These are phyloP conservation scores for Trichomalopsis sarcophagae DNA, from an alignment of 1,140 invertebrate species.

Conservation along the genomic window DNA sequence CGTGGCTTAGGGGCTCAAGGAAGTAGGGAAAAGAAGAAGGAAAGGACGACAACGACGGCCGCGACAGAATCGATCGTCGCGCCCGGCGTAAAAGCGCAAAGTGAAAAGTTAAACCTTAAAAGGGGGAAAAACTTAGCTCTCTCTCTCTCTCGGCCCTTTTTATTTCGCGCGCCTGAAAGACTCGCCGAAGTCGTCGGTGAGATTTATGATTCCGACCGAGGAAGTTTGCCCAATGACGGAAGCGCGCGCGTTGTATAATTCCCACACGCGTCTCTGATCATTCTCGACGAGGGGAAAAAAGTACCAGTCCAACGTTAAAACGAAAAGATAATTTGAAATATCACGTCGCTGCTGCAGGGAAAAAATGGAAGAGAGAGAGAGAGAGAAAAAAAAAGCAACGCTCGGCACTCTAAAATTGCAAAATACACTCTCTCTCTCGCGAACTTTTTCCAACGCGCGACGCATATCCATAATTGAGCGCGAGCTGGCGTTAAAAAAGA, in stretches of 20 bases:
- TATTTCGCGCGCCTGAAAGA: too few relatives aligned
- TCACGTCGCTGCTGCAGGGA: too few relatives aligned
- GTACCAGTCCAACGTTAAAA: too few relatives aligned
- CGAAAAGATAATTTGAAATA: too few relatives aligned
- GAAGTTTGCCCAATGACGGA: background rate
- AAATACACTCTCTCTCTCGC: background rate
- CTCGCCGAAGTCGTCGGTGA: background rate
- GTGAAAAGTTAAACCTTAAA: constrained; percentile 36
- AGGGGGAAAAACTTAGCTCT: background rate
- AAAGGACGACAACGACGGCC: background rate
- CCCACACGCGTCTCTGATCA: background rate
- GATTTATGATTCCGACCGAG: constrained; percentile 14
- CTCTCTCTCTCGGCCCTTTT: constrained; percentile 12
- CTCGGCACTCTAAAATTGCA: too few relatives aligned
- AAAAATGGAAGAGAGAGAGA: too few relatives aligned
- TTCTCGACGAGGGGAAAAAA: too few relatives aligned
- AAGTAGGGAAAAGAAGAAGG: background rate
- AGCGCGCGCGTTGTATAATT: background rate
- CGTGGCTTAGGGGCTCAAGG: background rate
- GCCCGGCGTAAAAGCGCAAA: constrained; percentile 17
- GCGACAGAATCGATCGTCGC: constrained; percentile 5
- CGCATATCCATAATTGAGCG: constrained; percentile 14
- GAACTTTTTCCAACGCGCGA: background rate
- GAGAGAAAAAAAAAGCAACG: too few relatives aligned
- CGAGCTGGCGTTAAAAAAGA: background rate